Percentiles rank a stretch among this genome's conserved stretches.
Conservation (phyloP, 2,888 invertebrate species). For the Parapristionchus giblindavisi region DNA sequence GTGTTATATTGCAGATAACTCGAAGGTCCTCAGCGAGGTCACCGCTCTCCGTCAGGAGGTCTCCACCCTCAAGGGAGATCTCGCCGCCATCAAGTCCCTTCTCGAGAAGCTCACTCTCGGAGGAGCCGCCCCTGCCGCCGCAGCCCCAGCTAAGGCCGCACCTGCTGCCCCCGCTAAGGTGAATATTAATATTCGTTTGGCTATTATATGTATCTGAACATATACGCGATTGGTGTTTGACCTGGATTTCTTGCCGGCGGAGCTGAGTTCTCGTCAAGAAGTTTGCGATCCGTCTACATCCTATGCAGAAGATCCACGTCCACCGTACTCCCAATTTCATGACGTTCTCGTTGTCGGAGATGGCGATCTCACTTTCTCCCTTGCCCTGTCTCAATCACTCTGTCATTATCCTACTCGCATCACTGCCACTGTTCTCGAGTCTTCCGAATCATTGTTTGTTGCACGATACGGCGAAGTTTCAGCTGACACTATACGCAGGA, state of each 20-base stretch:
- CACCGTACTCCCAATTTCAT: conserved; percentile 1
- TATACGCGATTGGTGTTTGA: neutral
- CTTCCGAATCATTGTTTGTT: conserved; percentile 41
- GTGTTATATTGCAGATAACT: conserved; percentile 33
- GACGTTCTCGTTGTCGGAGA: conserved; percentile 51
- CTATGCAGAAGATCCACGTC: neutral
- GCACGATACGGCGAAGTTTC: conserved; percentile 41
- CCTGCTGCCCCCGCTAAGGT: conserved; percentile 17
- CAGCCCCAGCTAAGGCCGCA: neutral
- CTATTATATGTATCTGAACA: too few relatives aligned
- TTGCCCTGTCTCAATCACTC: conserved; percentile 42
- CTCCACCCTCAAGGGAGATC: conserved; percentile 46
- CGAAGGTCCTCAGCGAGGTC: conserved; percentile 43
- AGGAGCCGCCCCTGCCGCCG: conserved; percentile 29
- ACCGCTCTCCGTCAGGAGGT: conserved; percentile 48
- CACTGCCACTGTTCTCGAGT: conserved; percentile 53
- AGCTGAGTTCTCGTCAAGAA: neutral
- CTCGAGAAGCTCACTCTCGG: conserved; percentile 46
- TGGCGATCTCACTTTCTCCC: conserved; percentile 56
- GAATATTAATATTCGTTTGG: neutral
- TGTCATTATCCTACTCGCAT: conserved; percentile 23
- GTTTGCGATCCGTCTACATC: conserved; percentile 13
- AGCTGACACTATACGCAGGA: conserved; percentile 36
- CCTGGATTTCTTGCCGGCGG: conserved; percentile 19
- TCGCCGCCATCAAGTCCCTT: conserved; percentile 47